phyloP scores from a whole-genome alignment of 53 echinoderm and acorn worm species.

The Echinometra lucunter region DNA sequence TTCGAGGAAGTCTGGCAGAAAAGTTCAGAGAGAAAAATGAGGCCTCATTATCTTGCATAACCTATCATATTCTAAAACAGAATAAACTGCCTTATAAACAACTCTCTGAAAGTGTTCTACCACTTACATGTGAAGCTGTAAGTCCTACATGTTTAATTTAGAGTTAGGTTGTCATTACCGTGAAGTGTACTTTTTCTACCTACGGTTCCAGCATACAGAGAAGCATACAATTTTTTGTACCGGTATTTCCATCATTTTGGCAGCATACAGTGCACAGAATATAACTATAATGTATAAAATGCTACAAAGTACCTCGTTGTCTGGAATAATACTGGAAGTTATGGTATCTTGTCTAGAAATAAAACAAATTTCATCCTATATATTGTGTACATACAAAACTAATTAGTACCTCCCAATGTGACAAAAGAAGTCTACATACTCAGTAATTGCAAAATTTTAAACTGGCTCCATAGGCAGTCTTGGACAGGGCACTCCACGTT shows the following conservation, averaged over 20 bases:
- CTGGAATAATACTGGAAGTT: not conserved
- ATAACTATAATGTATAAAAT: too few species aligned
- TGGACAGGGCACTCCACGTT: not conserved
- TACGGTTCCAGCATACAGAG: too few species aligned
- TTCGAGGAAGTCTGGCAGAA: not conserved
- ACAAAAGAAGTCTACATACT: too few species aligned
- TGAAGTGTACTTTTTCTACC: too few species aligned
- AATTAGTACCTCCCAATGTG: too few species aligned
- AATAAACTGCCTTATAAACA: not conserved
- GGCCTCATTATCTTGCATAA: not conserved
- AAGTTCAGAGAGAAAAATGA: not conserved
- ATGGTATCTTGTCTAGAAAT: not conserved
- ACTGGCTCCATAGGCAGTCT: not conserved
- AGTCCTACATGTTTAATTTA: too few species aligned
- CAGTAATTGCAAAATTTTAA: not conserved
- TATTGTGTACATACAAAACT: too few species aligned
- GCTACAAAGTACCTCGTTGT: not conserved
- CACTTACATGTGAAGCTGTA: not conserved
- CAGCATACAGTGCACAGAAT: too few species aligned
- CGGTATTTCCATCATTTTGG: too few species aligned
- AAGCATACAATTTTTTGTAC: too few species aligned
- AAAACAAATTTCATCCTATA: too few species aligned
- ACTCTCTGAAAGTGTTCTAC: not conserved
- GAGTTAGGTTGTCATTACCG: too few species aligned
- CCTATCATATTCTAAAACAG: not conserved